phyloP scores from a whole-genome alignment of 2,797 vertebrate genomes.

The Apogon hyalosoma region DNA sequence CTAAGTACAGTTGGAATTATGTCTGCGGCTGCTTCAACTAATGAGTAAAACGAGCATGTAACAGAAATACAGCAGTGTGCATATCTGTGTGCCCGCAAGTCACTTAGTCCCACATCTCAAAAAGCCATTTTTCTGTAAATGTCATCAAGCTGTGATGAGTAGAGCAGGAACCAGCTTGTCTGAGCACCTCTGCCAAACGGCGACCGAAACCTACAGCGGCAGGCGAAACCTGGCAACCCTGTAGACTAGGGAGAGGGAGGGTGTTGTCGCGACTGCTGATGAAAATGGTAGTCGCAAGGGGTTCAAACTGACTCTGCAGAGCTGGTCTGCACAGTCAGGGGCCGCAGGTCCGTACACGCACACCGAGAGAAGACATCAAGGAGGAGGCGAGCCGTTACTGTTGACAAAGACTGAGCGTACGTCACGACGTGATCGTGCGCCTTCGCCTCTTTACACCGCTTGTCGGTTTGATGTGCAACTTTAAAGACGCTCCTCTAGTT shows the following conservation, averaged over 20 bases:
- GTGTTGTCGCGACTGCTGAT: constrained; percentile 69
- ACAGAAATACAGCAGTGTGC: constrained; percentile 8
- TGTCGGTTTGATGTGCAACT: not conserved
- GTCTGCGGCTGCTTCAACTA: constrained; percentile 16
- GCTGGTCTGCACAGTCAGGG: constrained; percentile 81
- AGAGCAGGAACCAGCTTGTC: constrained; percentile 85
- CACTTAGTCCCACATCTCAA: constrained; percentile 44
- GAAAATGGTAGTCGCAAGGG: constrained; percentile 66
- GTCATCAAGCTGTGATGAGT: constrained; percentile 71
- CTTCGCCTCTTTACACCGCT: not conserved
- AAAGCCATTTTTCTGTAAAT: constrained; percentile 61
- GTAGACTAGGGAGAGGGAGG: constrained; percentile 70
- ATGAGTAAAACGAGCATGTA: constrained; percentile 7
- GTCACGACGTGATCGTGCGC: constrained; percentile 32
- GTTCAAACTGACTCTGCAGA: constrained; percentile 78
- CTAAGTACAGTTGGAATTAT: constrained; percentile 20
- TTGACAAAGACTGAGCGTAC: constrained; percentile 45
- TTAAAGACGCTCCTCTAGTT: not conserved
- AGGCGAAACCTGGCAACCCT: constrained; percentile 87
- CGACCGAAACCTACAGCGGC: constrained; percentile 84
- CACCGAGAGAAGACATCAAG: constrained; percentile 28
- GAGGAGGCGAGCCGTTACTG: constrained; percentile 66
- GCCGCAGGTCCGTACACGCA: constrained; percentile 78
- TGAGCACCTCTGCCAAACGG: constrained; percentile 72
- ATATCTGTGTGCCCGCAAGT: constrained; percentile 41